phyloP scores from a whole-genome alignment of 1,140 invertebrate species.

The Theocolax elegans region DNA sequence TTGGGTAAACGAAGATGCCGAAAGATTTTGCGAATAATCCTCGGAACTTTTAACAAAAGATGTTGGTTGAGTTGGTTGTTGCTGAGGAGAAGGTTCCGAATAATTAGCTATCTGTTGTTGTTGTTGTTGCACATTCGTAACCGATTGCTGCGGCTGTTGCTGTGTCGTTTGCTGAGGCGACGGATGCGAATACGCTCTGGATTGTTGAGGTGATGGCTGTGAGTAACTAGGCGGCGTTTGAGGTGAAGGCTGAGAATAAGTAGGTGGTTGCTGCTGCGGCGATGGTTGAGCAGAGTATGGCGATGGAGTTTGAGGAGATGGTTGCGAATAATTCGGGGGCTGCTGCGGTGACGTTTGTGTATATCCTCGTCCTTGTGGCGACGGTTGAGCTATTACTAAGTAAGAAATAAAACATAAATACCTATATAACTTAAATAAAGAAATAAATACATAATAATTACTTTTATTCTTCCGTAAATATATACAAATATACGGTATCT shows the following conservation, averaged over 20 bases:
- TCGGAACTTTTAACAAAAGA: slow-evolving; percentile 44
- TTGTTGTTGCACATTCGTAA: slow-evolving; percentile 36
- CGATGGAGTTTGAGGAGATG: slow-evolving; percentile 48
- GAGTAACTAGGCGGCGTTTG: slow-evolving; percentile 54
- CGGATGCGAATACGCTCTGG: slow-evolving; percentile 50
- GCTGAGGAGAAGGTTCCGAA: slow-evolving; percentile 46
- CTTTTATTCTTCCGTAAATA: no score
- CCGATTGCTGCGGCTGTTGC: slow-evolving; percentile 34
- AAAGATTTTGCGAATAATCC: slow-evolving; percentile 43
- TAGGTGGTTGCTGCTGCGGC: slow-evolving; percentile 44
- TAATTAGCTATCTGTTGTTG: slow-evolving; percentile 45
- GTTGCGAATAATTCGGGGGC: slow-evolving; percentile 51
- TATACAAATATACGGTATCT: no score
- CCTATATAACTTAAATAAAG: no score
- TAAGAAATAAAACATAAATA: not conserved
- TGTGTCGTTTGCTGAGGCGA: slow-evolving; percentile 52
- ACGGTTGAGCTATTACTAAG: slow-evolving; percentile 26
- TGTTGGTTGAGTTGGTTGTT: slow-evolving; percentile 7
- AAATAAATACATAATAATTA: no score
- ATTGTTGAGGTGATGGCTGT: slow-evolving; percentile 48
- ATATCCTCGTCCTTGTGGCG: slow-evolving; percentile 48
- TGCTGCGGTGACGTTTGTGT: slow-evolving; percentile 58
- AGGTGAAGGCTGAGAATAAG: slow-evolving; percentile 56
- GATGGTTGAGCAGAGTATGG: slow-evolving; percentile 38
- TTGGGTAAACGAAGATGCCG: slow-evolving; percentile 44